phyloP scores from a whole-genome alignment of 2,113 vertebrate genomes.

The Lipophrys pholis region DNA sequence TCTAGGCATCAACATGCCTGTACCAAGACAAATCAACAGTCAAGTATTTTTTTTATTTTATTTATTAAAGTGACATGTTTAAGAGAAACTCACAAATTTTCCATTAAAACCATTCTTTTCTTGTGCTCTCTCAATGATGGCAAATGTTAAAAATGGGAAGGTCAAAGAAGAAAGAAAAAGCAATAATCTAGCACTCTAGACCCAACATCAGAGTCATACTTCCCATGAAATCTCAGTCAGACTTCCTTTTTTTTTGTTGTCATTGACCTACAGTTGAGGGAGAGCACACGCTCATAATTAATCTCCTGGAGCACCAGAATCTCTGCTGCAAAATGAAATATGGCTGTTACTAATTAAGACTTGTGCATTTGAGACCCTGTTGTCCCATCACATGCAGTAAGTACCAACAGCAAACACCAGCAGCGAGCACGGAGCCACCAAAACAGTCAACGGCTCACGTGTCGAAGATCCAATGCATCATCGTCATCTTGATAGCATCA shows the following conservation, averaged over 20 bases:
- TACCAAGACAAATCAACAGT: slow-evolving; percentile 62
- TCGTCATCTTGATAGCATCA: slow-evolving; percentile 58
- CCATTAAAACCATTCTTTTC: slow-evolving; percentile 29
- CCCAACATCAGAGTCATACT: slow-evolving; percentile 21
- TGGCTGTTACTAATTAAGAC: slow-evolving; percentile 70
- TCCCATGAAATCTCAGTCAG: slow-evolving; percentile 24
- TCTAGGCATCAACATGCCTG: slow-evolving; percentile 57
- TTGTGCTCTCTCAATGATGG: slow-evolving; percentile 42
- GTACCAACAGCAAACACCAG: slow-evolving; percentile 56
- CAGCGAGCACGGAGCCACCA: slow-evolving; percentile 33
- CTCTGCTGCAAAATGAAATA: slow-evolving; percentile 56
- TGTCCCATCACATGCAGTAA: slow-evolving; percentile 60
- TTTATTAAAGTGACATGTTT: slow-evolving; percentile 41
- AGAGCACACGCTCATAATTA: slow-evolving; percentile 25
- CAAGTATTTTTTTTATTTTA: slow-evolving; percentile 23
- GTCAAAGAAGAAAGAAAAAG: slow-evolving; percentile 15
- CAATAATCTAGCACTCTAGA: slow-evolving; percentile 13
- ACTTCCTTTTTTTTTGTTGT: slow-evolving; percentile 12
- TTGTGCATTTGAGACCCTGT: slow-evolving; percentile 61
- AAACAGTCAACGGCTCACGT: slow-evolving; percentile 31
- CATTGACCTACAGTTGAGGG: slow-evolving; percentile 38
- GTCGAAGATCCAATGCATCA: slow-evolving; percentile 37
- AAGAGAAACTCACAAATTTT: slow-evolving; percentile 28
- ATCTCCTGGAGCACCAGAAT: slow-evolving; percentile 60
- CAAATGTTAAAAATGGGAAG: slow-evolving; percentile 28